A percentile compares a stretch with the other conserved stretches of the same genome.
These are phyloP conservation scores for Microtus ochrogaster DNA, from an alignment of 2,113 vertebrate species.

Conservation along the genomic window DNA sequence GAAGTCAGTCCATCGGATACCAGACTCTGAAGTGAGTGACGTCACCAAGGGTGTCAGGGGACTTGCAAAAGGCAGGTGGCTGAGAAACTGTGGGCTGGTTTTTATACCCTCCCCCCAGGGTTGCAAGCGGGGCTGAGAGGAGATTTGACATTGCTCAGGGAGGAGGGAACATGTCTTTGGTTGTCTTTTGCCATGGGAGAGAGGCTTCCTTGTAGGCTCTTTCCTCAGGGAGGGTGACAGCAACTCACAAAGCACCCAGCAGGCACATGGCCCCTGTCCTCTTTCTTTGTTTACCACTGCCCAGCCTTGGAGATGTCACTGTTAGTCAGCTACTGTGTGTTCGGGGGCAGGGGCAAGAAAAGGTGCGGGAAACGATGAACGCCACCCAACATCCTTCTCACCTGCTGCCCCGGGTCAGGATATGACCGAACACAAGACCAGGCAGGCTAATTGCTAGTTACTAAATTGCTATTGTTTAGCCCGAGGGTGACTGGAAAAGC, in stretches of 20 bases:
- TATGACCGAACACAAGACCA: not conserved
- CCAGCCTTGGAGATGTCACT: not conserved
- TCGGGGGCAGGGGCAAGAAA: fast-evolving
- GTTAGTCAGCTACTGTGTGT: not conserved
- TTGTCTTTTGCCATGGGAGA: not conserved
- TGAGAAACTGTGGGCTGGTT: not conserved
- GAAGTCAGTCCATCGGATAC: not conserved
- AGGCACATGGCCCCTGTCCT: fast-evolving
- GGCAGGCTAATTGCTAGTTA: not conserved
- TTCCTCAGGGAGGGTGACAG: not conserved
- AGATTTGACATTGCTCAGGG: not conserved
- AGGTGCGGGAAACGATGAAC: not conserved
- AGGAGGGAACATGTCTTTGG: not conserved
- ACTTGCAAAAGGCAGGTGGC: not conserved
- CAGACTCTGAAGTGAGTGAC: not conserved
- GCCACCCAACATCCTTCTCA: not conserved
- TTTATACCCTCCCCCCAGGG: too few relatives aligned
- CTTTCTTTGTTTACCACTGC: not conserved
- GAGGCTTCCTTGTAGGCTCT: not conserved
- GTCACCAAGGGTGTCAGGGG: not conserved
- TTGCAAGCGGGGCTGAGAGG: not conserved
- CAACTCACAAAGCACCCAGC: not conserved
- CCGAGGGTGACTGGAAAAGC: not conserved
- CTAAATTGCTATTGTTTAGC: fast-evolving
- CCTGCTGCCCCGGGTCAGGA: not conserved